These are phyloP conservation scores for Proisotoma minuta DNA, from an alignment of 2,888 invertebrate species.

Conservation along the genomic window DNA sequence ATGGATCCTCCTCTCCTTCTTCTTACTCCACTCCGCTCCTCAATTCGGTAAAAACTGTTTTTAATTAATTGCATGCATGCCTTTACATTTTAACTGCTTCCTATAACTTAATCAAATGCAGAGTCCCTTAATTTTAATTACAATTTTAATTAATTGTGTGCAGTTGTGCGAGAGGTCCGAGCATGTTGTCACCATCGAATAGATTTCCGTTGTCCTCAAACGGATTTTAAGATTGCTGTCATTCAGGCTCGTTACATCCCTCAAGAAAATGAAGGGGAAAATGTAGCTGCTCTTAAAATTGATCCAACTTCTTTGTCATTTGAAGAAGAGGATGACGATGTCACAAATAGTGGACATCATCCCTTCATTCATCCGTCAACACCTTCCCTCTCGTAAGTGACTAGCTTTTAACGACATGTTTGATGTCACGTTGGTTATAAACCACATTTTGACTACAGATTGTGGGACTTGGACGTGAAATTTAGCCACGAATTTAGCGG, in stretches of 20 bases:
- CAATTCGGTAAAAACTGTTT: conserved; percentile 39
- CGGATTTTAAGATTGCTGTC: conserved; percentile 41
- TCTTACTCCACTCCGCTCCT: conserved; percentile 41
- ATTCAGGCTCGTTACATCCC: conserved; percentile 45
- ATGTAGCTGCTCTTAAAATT: no score
- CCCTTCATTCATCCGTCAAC: background rate
- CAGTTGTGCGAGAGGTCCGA: conserved; percentile 45
- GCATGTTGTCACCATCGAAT: conserved; percentile 47
- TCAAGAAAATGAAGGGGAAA: conserved; percentile 6
- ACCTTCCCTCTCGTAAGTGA: conserved; percentile 9
- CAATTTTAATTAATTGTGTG: conserved; percentile 5
- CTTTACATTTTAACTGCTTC: no score
- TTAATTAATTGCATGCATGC: background rate
- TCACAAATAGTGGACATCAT: background rate
- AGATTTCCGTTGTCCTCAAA: conserved; percentile 35
- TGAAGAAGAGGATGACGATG: background rate
- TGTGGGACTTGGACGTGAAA: conserved; percentile 46
- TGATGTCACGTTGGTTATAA: no score
- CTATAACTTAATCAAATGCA: background rate
- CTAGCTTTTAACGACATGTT: background rate
- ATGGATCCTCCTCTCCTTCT: conserved; percentile 40
- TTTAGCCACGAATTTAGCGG: conserved; percentile 40
- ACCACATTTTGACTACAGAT: no score
- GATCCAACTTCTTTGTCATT: no score
- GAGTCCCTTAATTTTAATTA: background rate